These are phyloP conservation scores for Propithecus deckenii DNA, from an alignment of 2,797 vertebrate genomes.

Conservation along the genomic window DNA sequence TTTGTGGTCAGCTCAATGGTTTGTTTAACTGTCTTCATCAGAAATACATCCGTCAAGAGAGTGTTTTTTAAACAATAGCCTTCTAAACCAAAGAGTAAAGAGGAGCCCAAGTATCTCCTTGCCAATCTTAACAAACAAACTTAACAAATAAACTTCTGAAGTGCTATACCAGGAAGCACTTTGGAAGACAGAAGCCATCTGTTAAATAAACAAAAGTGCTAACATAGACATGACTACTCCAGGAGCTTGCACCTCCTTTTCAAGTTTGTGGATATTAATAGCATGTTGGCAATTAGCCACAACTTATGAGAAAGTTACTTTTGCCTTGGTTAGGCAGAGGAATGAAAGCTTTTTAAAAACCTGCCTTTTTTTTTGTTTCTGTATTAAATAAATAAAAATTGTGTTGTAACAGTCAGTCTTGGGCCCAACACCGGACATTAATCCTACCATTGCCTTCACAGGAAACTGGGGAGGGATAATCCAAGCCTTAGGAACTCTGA, in stretches of 20 bases:
- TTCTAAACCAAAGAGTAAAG: constrained; percentile 57
- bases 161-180: background rate
- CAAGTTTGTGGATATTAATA: background rate
- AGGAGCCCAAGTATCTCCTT: constrained; percentile 20
- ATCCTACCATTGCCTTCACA: background rate
- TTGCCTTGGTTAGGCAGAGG: background rate
- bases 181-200: constrained; percentile 46
- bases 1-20: background rate
- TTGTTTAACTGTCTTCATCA: constrained; percentile 50
- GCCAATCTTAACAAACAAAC: constrained; percentile 35
- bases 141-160: background rate
- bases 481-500: background rate
- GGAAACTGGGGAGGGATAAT: background rate
- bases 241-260: background rate
- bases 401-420: background rate
- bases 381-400: constrained; percentile 7
- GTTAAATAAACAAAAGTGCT: constrained; percentile 22
- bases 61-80: constrained; percentile 39
- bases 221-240: background rate
- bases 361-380: constrained; percentile 51
- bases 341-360: constrained; percentile 6
- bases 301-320: background rate
- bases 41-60: background rate
- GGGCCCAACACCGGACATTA: background rate
- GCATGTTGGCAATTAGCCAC: background rate